phyloP scores from a whole-genome alignment of 2,888 invertebrate species.

The Clivina fossor region DNA sequence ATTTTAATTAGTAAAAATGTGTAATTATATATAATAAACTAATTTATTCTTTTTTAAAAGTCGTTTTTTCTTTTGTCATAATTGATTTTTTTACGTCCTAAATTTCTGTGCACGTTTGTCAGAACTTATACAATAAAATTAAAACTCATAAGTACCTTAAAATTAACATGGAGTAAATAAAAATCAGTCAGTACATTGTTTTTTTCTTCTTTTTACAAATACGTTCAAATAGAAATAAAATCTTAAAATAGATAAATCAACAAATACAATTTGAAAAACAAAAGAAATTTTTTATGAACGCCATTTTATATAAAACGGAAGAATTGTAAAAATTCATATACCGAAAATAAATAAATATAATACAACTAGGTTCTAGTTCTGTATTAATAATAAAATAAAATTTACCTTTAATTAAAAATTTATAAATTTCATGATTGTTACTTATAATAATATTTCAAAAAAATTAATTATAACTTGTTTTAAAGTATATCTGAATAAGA shows the following conservation, averaged over 20 bases:
- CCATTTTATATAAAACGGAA: too few relatives aligned
- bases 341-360: too few relatives aligned
- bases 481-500: too few relatives aligned
- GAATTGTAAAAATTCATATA: too few relatives aligned
- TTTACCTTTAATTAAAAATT: constrained; percentile 29
- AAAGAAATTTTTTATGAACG: background rate
- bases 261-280: background rate
- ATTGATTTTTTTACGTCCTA: constrained; percentile 31
- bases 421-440: constrained; percentile 24
- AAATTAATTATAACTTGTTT: too few relatives aligned
- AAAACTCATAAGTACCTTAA: constrained; percentile 23
- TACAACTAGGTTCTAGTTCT: background rate
- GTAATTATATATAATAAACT: constrained; percentile 34
- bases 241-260: background rate
- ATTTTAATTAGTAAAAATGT: constrained; percentile 23
- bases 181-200: constrained; percentile 25
- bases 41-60: constrained; percentile 38
- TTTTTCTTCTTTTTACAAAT: constrained; percentile 6
- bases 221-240: background rate
- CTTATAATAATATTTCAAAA: too few relatives aligned
- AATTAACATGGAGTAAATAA: constrained; percentile 25
- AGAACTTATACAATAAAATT: constrained; percentile 6
- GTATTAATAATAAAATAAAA: constrained; percentile 43
- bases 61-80: constrained; percentile 35
- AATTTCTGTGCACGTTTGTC: constrained; percentile 16